These are phyloP conservation scores for Dendropsophus ebraccatus DNA, from an alignment of 2,113 vertebrate genomes.

Conservation along the genomic window DNA sequence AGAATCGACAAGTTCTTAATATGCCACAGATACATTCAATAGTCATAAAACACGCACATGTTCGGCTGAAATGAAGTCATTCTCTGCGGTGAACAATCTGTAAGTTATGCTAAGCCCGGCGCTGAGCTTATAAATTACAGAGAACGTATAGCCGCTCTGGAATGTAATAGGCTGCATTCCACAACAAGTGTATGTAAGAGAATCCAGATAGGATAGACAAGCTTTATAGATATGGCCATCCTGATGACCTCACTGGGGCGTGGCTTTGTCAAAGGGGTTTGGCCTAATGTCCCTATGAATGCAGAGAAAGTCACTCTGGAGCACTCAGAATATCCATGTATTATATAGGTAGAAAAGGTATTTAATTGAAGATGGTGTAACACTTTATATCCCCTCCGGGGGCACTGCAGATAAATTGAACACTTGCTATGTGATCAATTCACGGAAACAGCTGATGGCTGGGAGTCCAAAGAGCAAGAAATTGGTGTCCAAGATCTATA, in stretches of 20 bases:
- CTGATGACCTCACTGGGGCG: no score
- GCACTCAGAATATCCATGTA: neutral
- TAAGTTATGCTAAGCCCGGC: neutral
- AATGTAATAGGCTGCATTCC: slow-evolving; percentile 2
- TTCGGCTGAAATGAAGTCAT: slow-evolving; percentile 50
- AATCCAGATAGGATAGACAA: neutral
- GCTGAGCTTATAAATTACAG: slow-evolving; percentile 25
- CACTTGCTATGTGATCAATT: neutral
- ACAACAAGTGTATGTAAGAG: neutral
- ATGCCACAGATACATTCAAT: slow-evolving; percentile 45
- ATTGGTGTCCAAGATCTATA: no score
- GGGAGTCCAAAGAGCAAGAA: no score
- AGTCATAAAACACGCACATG: slow-evolving; percentile 42
- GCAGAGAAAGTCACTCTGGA: no score
- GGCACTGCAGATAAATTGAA: neutral
- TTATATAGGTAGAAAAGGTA: neutral
- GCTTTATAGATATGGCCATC: neutral
- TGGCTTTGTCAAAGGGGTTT: no score
- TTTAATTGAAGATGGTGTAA: neutral
- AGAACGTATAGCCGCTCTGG: neutral
- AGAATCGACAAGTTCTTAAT: slow-evolving; percentile 55
- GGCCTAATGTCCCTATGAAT: neutral
- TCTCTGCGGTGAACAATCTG: slow-evolving; percentile 61
- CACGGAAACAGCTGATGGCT: no score
- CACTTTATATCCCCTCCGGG: neutral